Percentiles rank a stretch among this genome's conserved stretches.
phyloP scores from a whole-genome alignment of 92 coral and sea anemone species.

The Chrysogorgia sp. region DNA sequence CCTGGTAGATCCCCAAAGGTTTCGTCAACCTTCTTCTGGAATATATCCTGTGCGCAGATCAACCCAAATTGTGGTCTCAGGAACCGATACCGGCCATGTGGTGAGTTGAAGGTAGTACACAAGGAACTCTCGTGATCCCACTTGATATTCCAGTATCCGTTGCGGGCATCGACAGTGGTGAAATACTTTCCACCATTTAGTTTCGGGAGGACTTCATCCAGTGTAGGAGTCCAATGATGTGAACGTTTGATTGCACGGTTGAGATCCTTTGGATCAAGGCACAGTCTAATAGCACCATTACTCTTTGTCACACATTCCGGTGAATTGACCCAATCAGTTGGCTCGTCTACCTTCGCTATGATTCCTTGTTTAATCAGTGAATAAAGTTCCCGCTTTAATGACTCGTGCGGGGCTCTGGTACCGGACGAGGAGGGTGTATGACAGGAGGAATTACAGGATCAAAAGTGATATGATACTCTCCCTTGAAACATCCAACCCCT shows the following conservation, averaged over 20 bases:
- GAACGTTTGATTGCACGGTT: slow-evolving; percentile 66
- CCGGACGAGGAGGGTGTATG: slow-evolving; percentile 66
- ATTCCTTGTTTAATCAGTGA: slow-evolving; percentile 67
- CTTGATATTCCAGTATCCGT: slow-evolving; percentile 76
- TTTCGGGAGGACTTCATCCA: slow-evolving; percentile 68
- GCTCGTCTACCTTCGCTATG: slow-evolving; percentile 60
- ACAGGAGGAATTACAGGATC: slow-evolving; percentile 64
- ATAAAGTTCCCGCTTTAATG: slow-evolving; percentile 66
- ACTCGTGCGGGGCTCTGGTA: slow-evolving; percentile 67
- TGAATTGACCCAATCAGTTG: slow-evolving; percentile 74
- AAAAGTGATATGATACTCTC: slow-evolving; percentile 62
- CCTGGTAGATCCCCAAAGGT: slow-evolving; percentile 68
- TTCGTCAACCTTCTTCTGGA: slow-evolving; percentile 70
- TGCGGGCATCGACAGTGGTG: slow-evolving; percentile 65
- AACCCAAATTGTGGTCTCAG: slow-evolving; percentile 62
- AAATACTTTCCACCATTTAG: slow-evolving; percentile 68
- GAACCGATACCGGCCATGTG: slow-evolving; percentile 64
- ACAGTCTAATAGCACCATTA: slow-evolving; percentile 63
- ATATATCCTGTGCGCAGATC: slow-evolving; percentile 64
- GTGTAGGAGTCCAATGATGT: slow-evolving; percentile 68
- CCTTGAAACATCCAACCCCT: slow-evolving; percentile 65
- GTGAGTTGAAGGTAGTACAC: slow-evolving; percentile 68
- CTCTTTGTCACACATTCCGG: slow-evolving; percentile 62
- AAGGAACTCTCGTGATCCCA: slow-evolving; percentile 59
- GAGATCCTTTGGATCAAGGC: slow-evolving; percentile 69